Percentiles rank a stretch among this genome's conserved stretches.
Evolutionary conservation across 2,113 vertebrate genomes (phyloP).

Genomic region (Neomonachus schauinslandi): DNA sequence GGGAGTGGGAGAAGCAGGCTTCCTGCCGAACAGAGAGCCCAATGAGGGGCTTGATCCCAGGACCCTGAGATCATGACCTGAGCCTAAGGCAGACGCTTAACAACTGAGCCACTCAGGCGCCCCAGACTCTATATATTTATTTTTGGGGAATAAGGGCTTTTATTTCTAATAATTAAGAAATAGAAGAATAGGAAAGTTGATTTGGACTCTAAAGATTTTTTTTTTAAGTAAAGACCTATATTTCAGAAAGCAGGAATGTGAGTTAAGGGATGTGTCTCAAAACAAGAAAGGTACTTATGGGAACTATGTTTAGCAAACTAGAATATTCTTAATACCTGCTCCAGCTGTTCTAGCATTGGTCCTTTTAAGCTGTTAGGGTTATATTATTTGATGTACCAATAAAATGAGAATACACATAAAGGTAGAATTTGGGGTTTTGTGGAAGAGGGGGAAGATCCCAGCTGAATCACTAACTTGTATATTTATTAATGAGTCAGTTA

Average conservation of each 20-base stretch:
- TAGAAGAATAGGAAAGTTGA: background rate
- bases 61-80: too few relatives aligned
- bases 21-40: too few relatives aligned
- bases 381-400: background rate
- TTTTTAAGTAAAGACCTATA: background rate
- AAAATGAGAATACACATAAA: background rate
- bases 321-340: background rate
- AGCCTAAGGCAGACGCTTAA: too few relatives aligned
- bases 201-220: background rate
- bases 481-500: background rate
- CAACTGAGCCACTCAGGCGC: too few relatives aligned
- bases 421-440: background rate
- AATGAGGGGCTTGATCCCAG: too few relatives aligned
- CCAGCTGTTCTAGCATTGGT: background rate
- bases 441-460: background rate
- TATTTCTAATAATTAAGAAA: background rate
- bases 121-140: background rate
- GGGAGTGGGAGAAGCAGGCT: too few relatives aligned
- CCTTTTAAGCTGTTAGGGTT: background rate
- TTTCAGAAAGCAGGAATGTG: background rate
- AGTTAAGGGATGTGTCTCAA: background rate
- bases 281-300: background rate
- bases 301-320: background rate
- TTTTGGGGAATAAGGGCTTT: background rate
- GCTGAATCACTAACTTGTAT: background rate